phyloP scores from a whole-genome alignment of 2,888 invertebrate genomes.

The Branchipolynoe longqiensis region DNA sequence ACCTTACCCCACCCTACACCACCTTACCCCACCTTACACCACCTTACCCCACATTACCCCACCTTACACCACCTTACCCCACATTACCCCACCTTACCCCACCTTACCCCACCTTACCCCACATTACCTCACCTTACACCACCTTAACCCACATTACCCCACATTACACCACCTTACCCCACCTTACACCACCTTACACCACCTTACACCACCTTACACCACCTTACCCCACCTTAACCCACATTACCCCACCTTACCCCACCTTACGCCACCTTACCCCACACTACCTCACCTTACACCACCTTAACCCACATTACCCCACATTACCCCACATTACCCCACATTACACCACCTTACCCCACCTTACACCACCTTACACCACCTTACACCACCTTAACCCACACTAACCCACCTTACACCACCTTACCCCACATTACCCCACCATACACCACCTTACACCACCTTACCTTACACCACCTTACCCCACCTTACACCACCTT shows the following conservation, averaged over 20 bases:
- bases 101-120: neutral
- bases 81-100: neutral
- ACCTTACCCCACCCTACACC: neutral
- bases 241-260: constrained; percentile 15
- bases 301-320: neutral
- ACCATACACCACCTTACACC: neutral
- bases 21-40: neutral
- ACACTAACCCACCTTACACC: constrained; percentile 13
- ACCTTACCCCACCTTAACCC: neutral
- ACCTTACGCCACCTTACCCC: neutral
- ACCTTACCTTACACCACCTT: constrained; percentile 42
- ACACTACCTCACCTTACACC: constrained; percentile 16
- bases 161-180: neutral
- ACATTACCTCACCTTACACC: neutral
- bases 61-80: neutral
- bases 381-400: constrained; percentile 25
- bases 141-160: neutral
- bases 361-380: constrained; percentile 11
- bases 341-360: constrained; percentile 2
- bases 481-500: constrained; percentile 21
- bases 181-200: constrained; percentile 3
- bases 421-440: constrained; percentile 36
- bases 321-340: constrained; percentile 3
- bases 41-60: neutral
- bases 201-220: neutral